Conservation (phyloP, 2,113 vertebrate species). For the Nanger granti region DNA sequence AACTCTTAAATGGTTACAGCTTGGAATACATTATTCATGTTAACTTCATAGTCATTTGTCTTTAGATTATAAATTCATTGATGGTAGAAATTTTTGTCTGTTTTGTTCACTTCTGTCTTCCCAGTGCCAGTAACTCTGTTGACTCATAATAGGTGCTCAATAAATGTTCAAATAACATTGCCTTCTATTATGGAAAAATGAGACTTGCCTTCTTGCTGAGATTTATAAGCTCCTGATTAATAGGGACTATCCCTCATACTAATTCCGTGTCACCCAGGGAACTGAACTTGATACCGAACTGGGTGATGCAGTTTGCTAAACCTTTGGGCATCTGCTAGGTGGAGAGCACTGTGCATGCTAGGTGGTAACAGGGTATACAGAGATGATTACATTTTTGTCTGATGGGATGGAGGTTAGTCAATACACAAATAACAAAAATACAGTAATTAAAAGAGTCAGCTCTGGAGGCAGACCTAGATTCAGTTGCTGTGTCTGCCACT, state of each 20-base stretch:
- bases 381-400: conserved; percentile 18
- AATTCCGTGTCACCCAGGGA: neutral
- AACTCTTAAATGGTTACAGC: neutral
- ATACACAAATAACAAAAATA: neutral
- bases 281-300: neutral
- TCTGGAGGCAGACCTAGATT: neutral
- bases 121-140: neutral
- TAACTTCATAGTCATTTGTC: conserved; percentile 16
- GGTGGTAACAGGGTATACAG: neutral
- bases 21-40: neutral
- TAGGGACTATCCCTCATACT: neutral
- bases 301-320: neutral
- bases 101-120: neutral
- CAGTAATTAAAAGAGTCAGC: neutral
- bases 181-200: neutral
- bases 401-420: neutral
- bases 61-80: conserved; percentile 15
- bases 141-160: conserved; percentile 9
- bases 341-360: neutral
- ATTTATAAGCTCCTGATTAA: neutral
- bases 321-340: neutral
- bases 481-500: neutral
- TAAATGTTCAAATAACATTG: conserved; percentile 13
- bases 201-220: neutral
- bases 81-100: neutral